Evolutionary conservation across 2,113 vertebrate species (phyloP).

Genomic region (Rhinopomastus cyanomelas): DNA sequence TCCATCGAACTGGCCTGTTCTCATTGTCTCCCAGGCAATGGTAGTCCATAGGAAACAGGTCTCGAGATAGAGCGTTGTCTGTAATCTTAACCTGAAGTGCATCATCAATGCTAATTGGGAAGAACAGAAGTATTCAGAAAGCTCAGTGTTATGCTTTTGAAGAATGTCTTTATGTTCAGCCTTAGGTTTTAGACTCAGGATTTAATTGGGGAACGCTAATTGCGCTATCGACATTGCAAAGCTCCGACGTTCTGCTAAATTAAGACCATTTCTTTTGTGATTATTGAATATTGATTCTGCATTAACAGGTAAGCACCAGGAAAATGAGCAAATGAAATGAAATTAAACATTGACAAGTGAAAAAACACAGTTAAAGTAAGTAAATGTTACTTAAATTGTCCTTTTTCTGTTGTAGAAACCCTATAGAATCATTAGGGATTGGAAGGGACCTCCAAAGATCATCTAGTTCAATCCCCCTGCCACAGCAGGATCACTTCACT

Average conservation of each 20-base stretch:
- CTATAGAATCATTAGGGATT: background rate
- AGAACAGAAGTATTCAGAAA: background rate
- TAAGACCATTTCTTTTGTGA: background rate
- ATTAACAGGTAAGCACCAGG: background rate
- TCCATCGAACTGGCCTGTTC: slow-evolving; percentile 97
- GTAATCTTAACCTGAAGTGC: slow-evolving; percentile 99
- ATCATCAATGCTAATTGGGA: slow-evolving; percentile 88
- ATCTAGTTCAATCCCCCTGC: no score
- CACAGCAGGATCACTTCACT: no score
- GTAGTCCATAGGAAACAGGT: slow-evolving; percentile 99
- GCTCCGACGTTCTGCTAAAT: background rate
- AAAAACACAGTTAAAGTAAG: background rate
- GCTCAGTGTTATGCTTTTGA: no score
- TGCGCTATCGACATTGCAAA: fast-evolving
- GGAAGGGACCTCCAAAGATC: no score
- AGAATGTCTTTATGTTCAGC: background rate
- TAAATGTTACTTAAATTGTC: background rate
- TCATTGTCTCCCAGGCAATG: slow-evolving; percentile 98
- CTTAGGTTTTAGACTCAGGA: fast-evolving
- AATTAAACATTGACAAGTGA: background rate
- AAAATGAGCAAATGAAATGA: background rate
- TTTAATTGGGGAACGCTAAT: background rate
- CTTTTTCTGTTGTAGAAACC: background rate
- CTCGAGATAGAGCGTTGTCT: slow-evolving; percentile 95
- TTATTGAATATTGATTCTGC: background rate